A percentile compares a stretch with the other conserved stretches of the same genome.
Evolutionary conservation across 2,113 vertebrate species (phyloP).

Genomic region (Synodontis membranacea): DNA sequence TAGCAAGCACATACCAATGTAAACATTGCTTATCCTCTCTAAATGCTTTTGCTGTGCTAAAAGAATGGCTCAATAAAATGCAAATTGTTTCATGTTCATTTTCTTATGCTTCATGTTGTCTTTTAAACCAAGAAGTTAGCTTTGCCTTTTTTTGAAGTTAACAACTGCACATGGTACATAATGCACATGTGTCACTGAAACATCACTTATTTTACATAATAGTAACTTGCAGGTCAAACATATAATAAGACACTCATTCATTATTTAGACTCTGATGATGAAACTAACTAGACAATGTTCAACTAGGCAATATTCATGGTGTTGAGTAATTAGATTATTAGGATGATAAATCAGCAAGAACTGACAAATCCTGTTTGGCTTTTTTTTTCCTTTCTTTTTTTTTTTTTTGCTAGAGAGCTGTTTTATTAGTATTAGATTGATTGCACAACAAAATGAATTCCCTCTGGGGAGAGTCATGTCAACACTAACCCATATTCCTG

Average conservation of each 20-base stretch:
- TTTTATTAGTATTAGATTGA: too few relatives aligned
- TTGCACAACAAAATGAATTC: too few relatives aligned
- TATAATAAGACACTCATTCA: not conserved
- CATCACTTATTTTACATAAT: not conserved
- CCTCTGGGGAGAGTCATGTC: constrained; percentile 44
- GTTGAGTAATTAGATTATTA: too few relatives aligned
- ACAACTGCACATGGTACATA: not conserved
- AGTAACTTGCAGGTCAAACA: not conserved
- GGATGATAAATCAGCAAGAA: not conserved
- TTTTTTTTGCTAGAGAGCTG: too few relatives aligned
- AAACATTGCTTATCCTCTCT: constrained; percentile 25
- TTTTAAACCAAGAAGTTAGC: not conserved
- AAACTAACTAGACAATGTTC: not conserved
- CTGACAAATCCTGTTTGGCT: not conserved
- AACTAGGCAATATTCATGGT: too few relatives aligned
- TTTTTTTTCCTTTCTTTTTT: too few relatives aligned
- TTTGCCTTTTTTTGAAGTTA: too few relatives aligned
- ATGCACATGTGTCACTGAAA: not conserved
- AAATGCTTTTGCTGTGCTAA: constrained; percentile 20
- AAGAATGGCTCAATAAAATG: not conserved
- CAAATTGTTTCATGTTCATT: not conserved
- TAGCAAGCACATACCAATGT: constrained; percentile 16
- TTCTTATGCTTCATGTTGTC: not conserved
- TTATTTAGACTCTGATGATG: not conserved
- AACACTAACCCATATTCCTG: constrained; percentile 62